Evolutionary conservation across 2,888 invertebrate genomes (phyloP), one percentile per base, ranked within the genome.

Genomic region (Napeogenes sylphis): DNA sequence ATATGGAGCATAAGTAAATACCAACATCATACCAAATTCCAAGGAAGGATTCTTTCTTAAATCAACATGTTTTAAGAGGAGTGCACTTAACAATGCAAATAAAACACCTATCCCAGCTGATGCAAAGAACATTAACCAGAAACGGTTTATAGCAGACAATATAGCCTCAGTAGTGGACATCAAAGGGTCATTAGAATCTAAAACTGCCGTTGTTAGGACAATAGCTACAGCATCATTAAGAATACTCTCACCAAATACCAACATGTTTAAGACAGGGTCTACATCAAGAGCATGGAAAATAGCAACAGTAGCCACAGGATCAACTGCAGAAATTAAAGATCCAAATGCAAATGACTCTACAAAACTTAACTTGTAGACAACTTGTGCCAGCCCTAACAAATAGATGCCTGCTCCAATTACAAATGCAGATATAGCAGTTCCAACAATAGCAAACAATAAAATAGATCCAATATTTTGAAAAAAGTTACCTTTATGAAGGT

Each of bases 391-490:
- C 2, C 99, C 99, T 56, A 99, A 87, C 45, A 99, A 91, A 84
- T 98, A 99, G 71, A 99, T 94, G 4, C 99, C 98, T 69, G 97
- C 96, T 38, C 99, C 99, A 73, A 99, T 98, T 13, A 99, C 95
- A 81, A 99, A 93, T 2, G 99, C 99, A 8, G 99, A 99, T 77
- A 99, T 98, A 4, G 97, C 95, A 21, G 99, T 99, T 0, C 99
- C 99, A 73, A 99, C 93, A 73, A 99, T 98, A 2, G 99, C 99
- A 93, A 99, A 99, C 0, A 99, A 94, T 77, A 99, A 88, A 75
- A 99, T 99, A 4, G 99, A 98, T n/a, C 98, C 99, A 80, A 99
- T 98, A 80, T 99, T 99, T 87, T 99, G 98, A 77, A 96, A 97
- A 77, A 96, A 97, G 77, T 97, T 96, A 69, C 98, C 99, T 87